Base-by-base conservation (phyloP, 2,113 vertebrate genomes). In the Hippocampus abdominalis region DNA sequence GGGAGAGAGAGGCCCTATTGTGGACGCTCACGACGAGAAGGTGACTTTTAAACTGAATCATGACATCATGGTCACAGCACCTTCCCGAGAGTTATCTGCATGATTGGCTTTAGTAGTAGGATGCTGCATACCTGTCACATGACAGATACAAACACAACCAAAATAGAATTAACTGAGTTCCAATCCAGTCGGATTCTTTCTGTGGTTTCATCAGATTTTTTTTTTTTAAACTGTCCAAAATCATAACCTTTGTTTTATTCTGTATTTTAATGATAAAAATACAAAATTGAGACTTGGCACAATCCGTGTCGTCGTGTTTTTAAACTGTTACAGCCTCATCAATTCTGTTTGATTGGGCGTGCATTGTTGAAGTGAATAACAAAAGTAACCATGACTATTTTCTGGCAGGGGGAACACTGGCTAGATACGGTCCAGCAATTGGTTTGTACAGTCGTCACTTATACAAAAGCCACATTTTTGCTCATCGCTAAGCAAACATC, bases 31-130 rank as follows among this genome's bases (percentile, higher is more conserved):
- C 53, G 69, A 46, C 11, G 0, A 39, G 53, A 18, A 32, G 71
- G 23, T 44, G 39, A 51, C 27, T 64, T 40, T 32, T 36, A 63
- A 85, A 70, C 70, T 81, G 78, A 81, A 81, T 81, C 73, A 76
- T 86, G 87, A 89, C 80, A 74, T 88, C 84, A 84, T 74, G 67
- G 71, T 82, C 80, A 85, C 69, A 64, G 68, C 68, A 48, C 64
- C 60, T n/a, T 13, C 6, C 44, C 49, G 46, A 11, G 20, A 6
- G 18, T 3, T 0, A 36, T 66, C 63, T 44, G 42, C 21, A 2
- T 16, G 13, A 42, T 59, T 48, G 23, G 25, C 63, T 29, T 51
- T 68, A 61, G 40, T 39, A 42, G 36, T 46, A 69, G 51, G 0
- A 27, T 23, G 27, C 27, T 16, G 2, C 4, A 18, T 29, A 29